phyloP scores from a whole-genome alignment of 2,113 vertebrate species.

The Proteles cristata region DNA sequence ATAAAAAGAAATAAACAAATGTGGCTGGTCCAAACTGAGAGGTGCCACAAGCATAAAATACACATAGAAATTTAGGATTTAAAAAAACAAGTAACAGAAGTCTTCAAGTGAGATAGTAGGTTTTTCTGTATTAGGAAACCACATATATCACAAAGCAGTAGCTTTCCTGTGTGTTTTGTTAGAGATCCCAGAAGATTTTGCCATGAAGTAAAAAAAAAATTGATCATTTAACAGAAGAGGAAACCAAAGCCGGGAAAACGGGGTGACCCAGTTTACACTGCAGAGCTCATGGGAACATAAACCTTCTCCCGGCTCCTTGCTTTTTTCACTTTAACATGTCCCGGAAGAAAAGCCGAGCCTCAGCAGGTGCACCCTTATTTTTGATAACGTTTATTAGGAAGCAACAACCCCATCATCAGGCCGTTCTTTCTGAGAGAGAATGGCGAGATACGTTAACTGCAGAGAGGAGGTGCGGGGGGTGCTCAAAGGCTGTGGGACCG shows the following conservation, averaged over 20 bases:
- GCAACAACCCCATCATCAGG: background rate
- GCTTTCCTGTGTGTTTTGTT: background rate
- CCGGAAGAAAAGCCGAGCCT: conserved; percentile 8
- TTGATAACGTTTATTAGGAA: background rate
- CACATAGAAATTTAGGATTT: no score
- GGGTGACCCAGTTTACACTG: background rate
- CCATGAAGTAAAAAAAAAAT: background rate
- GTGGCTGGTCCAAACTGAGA: no score
- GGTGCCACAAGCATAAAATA: no score
- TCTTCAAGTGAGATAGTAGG: background rate
- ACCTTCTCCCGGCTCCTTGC: background rate
- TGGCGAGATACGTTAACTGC: background rate
- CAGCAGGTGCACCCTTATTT: background rate
- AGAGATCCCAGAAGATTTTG: background rate
- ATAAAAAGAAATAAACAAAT: no score
- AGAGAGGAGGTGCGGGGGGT: background rate
- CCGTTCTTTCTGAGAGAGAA: background rate
- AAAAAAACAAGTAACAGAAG: background rate
- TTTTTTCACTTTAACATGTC: background rate
- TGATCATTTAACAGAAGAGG: background rate
- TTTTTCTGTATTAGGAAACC: background rate
- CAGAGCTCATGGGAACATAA: background rate
- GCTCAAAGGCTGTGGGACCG: fast-evolving
- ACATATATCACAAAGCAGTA: background rate
- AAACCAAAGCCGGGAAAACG: background rate